Evolutionary conservation across 2,113 vertebrate genomes (phyloP), one percentile per base, ranked within the genome.

Genomic region (Pungitius pungitius): DNA sequence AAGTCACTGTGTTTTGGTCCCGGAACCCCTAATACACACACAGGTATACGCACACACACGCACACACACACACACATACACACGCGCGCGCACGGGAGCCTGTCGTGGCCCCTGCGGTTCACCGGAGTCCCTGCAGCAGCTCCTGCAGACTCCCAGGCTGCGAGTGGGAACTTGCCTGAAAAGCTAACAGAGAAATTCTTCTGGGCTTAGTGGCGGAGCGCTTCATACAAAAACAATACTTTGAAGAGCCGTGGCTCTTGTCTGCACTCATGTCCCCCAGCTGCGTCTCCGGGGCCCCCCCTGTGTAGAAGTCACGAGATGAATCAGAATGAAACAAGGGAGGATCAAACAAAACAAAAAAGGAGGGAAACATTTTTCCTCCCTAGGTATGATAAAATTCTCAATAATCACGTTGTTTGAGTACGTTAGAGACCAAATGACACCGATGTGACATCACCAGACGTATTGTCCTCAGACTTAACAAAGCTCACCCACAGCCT

Each of bases 81-180:
- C 33, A 35, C 33, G 6, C 33, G 33, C 33, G 6, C 33, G 33
- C 33, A 35, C 33, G 7, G 63, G 81, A 87, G 73, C 75, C 78
- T 84, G 69, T 83, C 81, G 68, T 68, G 78, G 78, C 76, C 83
- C 80, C 63, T 84, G 89, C 86, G 86, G 90, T 91, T 89, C 59
- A 56, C 68, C 78, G 86, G 69, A 85, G 84, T 69, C 77, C 66
- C 75, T 67, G 80, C 81, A 52, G 72, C 81, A 68, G 30, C 64
- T 82, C 87, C 75, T 64, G 83, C 79, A 74, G 63, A 75, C 73
- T 89, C 62, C 62, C 80, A 69, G 88, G 67, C 87, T 90, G 91
- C 94, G 90, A 94, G 94, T 94, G 90, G 84, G 82, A 88, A 94
- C 94, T 87, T 94, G 94, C 89, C 89, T 76, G 80, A 60, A 91